Conservation (phyloP, 2,113 vertebrate species). For the Pachypanchax playfairii region DNA sequence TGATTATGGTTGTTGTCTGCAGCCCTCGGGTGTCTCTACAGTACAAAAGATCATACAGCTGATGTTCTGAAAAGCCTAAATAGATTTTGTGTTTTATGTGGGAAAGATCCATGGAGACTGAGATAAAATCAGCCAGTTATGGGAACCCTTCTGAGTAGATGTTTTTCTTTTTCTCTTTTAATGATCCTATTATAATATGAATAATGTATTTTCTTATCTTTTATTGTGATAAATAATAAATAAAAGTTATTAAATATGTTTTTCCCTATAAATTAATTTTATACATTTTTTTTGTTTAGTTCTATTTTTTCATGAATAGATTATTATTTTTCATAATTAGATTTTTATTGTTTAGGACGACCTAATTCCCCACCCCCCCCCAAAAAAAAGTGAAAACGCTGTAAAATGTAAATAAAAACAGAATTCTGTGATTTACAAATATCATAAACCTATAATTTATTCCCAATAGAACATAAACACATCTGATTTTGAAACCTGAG, state of each 20-base stretch:
- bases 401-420: too few relatives aligned
- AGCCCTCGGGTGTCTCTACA: slow-evolving; percentile 42
- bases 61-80: slow-evolving; percentile 52
- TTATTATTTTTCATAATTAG: too few relatives aligned
- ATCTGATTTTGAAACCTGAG: too few relatives aligned
- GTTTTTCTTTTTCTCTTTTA: not conserved
- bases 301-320: too few relatives aligned
- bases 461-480: too few relatives aligned
- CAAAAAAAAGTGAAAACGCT: too few relatives aligned
- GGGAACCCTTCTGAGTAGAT: not conserved
- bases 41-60: slow-evolving; percentile 38
- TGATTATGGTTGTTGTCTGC: slow-evolving; percentile 69
- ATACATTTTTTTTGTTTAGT: not conserved
- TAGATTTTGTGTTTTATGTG: slow-evolving; percentile 3
- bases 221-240: not conserved
- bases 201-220: not conserved
- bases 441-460: too few relatives aligned
- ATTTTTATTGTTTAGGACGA: too few relatives aligned
- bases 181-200: not conserved
- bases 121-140: slow-evolving; percentile 8
- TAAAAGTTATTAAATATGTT: not conserved
- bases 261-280: too few relatives aligned
- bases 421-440: too few relatives aligned
- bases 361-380: too few relatives aligned
- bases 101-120: slow-evolving; percentile 1